Evolutionary conservation across 2,888 invertebrate species (phyloP).

Genomic region (Melipona beecheii): DNA sequence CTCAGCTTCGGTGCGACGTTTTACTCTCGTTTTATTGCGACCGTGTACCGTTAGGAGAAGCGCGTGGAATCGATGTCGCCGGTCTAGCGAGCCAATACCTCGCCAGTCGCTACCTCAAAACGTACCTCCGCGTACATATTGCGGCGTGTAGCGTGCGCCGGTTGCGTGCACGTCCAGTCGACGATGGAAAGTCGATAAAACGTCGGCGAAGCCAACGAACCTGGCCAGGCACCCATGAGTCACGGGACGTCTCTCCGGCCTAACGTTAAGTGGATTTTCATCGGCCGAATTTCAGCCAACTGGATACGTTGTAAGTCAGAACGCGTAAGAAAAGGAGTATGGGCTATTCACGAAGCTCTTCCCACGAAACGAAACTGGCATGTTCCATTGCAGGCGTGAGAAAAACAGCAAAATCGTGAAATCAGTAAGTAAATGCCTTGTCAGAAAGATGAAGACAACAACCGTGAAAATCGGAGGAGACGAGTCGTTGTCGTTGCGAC

Average conservation of each 20-base stretch:
- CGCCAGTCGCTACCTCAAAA: not conserved
- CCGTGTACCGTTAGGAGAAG: conserved; percentile 33
- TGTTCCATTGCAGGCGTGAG: no score
- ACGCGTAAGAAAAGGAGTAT: not conserved
- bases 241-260: conserved; percentile 57
- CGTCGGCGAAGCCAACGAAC: conserved; percentile 68
- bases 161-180: conserved; percentile 47
- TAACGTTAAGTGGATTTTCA: not conserved
- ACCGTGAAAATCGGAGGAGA: no score
- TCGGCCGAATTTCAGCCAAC: not conserved
- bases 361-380: no score
- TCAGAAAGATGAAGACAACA: no score
- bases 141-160: conserved; percentile 30
- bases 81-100: not conserved
- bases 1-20: not conserved
- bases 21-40: conserved; percentile 41
- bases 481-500: no score
- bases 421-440: no score
- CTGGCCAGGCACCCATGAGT: conserved; percentile 58
- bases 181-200: conserved; percentile 75
- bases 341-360: no score
- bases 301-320: not conserved
- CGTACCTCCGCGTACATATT: not conserved
- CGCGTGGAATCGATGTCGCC: conserved; percentile 12
- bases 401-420: no score